Base-by-base conservation (phyloP, 2,888 invertebrate species). In the Metalampra italica region DNA sequence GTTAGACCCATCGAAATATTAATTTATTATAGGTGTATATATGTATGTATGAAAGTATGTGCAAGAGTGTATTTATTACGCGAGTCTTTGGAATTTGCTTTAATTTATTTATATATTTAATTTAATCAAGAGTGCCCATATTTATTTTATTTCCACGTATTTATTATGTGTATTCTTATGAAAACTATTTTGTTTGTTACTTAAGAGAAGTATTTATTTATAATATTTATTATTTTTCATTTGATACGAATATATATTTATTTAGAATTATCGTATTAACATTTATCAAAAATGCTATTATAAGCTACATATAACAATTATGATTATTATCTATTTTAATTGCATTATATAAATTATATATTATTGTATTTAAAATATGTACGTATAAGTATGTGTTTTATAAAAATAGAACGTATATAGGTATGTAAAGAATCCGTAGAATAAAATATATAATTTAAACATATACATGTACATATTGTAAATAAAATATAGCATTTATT, bases 11-110 rank as follows among this genome's bases (percentile, higher is more conserved):
- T 45, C 50, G 49, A 50, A n/a, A 40, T 22, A 32, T 30, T 40
- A 47, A 46, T 39, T 39, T 51, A 53, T 56, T 64, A 62, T 68
- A 54, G 62, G 59, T 60, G 56, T 55, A 60, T 60, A 54, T 63
- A 56, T 63, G 50, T 68, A 62, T 67, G 52, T 66, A 63, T 71
- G 62, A 62, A 57, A 56, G 53, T 53, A 59, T 62, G 61, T 60
- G 60, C 60, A 49, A 55, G 36, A 7, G 36, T 36, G 36, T 36
- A 63, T 62, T 57, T 57, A 61, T 53, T 54, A 56, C 53, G 62
- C 51, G 65, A 78, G 86, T 62, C 86, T 87, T 87, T 87, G 86
- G 87, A 72, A 62, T 68, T 74, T 76, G 87, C 87, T 88, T 87
- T 87, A 85, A 84, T 71, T 66, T 63, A 60, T 59, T 56, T 58